Conservation (phyloP, 1,140 invertebrate genomes). For the Mya arenaria region DNA sequence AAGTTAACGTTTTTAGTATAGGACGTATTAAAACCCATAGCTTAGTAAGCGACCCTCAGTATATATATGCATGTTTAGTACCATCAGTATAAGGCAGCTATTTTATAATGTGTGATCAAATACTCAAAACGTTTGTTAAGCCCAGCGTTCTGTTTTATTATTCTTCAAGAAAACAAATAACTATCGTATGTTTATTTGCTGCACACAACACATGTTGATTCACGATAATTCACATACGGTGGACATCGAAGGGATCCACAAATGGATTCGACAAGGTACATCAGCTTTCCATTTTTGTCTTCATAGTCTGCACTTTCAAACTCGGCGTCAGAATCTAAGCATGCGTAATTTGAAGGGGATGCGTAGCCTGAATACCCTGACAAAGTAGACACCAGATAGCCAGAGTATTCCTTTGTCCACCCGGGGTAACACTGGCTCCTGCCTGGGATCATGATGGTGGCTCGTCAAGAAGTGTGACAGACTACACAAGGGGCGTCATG, state of each 20-base stretch:
- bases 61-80: too few relatives aligned
- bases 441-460: constrained; percentile 37
- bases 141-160: too few relatives aligned
- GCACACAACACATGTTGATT: constrained; percentile 65
- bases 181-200: constrained; percentile 38
- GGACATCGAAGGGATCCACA: constrained; percentile 63
- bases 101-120: too few relatives aligned
- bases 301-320: not conserved
- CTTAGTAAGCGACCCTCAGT: too few relatives aligned
- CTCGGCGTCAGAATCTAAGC: not conserved
- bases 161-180: not conserved
- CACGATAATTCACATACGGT: constrained; percentile 47
- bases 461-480: not conserved
- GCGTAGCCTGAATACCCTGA: not conserved
- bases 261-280: constrained; percentile 44
- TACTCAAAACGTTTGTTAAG: too few relatives aligned
- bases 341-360: constrained; percentile 1
- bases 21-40: too few relatives aligned
- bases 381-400: not conserved
- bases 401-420: not conserved
- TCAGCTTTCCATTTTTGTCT: constrained; percentile 47
- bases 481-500: constrained; percentile 35
- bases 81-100: too few relatives aligned
- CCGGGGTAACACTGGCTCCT: not conserved
- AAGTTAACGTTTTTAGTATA: too few relatives aligned